phyloP scores from a whole-genome alignment of 2,113 vertebrate genomes.

The Carlito syrichta region DNA sequence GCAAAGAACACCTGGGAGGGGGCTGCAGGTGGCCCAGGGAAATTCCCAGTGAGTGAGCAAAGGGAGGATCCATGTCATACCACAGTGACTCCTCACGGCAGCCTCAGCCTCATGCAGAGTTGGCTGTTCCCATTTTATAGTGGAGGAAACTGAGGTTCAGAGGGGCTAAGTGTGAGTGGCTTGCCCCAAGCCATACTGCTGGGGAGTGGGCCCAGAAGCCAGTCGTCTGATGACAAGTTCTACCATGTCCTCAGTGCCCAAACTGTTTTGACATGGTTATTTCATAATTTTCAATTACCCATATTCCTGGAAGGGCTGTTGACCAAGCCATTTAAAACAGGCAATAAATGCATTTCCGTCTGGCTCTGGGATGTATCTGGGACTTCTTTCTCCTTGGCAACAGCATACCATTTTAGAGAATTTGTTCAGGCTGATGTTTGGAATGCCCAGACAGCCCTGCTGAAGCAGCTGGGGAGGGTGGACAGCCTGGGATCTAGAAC shows the following conservation, averaged over 20 bases:
- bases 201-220: neutral
- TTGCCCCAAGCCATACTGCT: neutral
- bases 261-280: neutral
- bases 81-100: fast-evolving
- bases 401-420: neutral
- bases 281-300: neutral
- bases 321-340: neutral
- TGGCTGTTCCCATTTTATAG: neutral
- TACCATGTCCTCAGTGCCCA: neutral
- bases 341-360: neutral
- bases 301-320: neutral
- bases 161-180: neutral
- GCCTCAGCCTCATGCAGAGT: neutral
- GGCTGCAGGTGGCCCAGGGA: neutral
- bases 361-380: neutral
- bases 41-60: neutral
- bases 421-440: neutral
- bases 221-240: neutral
- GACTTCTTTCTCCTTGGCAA: neutral
- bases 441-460: neutral
- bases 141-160: neutral
- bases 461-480: neutral
- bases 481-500: neutral
- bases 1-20: neutral
- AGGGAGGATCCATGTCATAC: neutral